Evolutionary conservation across 2,888 invertebrate species (phyloP), one percentile per base, ranked within the genome.

Genomic region (Conchocele bisecta): DNA sequence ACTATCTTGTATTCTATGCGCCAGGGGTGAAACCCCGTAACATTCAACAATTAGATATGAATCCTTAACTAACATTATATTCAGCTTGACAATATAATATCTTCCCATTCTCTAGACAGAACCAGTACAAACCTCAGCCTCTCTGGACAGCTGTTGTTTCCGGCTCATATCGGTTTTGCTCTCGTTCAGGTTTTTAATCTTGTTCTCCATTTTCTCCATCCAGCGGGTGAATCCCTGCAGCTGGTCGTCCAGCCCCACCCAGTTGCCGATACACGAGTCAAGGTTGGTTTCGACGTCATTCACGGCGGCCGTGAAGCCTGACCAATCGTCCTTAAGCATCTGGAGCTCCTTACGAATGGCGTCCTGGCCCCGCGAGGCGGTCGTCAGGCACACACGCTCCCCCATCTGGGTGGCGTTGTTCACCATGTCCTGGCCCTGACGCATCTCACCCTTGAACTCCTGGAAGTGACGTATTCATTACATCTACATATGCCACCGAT

Each of bases 251-350:
- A 97, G 97, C 88, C 97, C 97, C 0, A 96, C 96, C 87, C 97
- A 97, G 89, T 97, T 97, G 0, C 96, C 95, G 0, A 98, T 92
- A 90, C 96, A 96, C 92, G 97, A 96, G 89, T 98, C 97, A 13
- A 97, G 95, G 88, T 95, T 95, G 22, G 94, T 93, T 86, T 95
- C 94, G 11, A 95, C 94, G 54, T 93, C 93, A 83, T 94, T 94
- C n/a, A 90, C 85, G 17, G 94, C 81, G 15, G 78, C 74, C 3
- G 83, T 77, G 66, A 89, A 87, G 3, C 79, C 63, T 6, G 85
- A 82, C 89, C 90, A 90, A 64, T 89, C 89, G n/a, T 86, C 84
- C 33, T 81, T 82, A 13, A 89, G 78, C 5, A 79, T 80, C 33
- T 87, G 83, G 1, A 89, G 71, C 33, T 90, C 89, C 28, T 83